Evolutionary conservation across 2,888 invertebrate species (phyloP).

Genomic region (Dryococelus australis): DNA sequence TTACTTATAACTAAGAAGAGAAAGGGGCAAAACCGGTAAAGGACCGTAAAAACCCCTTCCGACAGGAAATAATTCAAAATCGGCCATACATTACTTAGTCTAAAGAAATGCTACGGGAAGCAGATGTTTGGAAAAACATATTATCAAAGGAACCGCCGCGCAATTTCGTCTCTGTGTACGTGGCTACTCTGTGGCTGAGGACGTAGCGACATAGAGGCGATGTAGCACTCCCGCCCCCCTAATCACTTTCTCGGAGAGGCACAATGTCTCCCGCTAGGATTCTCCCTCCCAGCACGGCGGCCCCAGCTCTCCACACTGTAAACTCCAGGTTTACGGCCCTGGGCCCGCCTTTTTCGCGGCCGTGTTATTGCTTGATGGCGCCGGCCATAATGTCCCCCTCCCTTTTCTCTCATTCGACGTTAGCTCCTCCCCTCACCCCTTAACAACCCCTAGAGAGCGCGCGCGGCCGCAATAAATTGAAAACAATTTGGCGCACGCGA

Average conservation of each 20-base stretch:
- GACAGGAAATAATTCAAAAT: too few relatives aligned
- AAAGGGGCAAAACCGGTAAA: too few relatives aligned
- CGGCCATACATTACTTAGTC: too few relatives aligned
- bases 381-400: background rate
- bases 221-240: background rate
- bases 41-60: too few relatives aligned
- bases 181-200: too few relatives aligned
- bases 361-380: constrained; percentile 10
- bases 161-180: too few relatives aligned
- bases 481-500: constrained; percentile 16
- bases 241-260: background rate
- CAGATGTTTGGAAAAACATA: too few relatives aligned
- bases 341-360: background rate
- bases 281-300: background rate
- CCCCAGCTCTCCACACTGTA: background rate
- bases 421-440: background rate
- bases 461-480: background rate
- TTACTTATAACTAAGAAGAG: too few relatives aligned
- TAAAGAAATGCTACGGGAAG: too few relatives aligned
- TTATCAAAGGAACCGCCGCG: too few relatives aligned
- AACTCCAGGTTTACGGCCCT: background rate
- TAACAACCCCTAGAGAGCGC: background rate
- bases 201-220: too few relatives aligned
- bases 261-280: background rate
- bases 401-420: background rate